Percentiles rank a stretch among this genome's conserved stretches.
phyloP scores from a whole-genome alignment of 2,797 vertebrate genomes.

The Hafferia zeledoni region DNA sequence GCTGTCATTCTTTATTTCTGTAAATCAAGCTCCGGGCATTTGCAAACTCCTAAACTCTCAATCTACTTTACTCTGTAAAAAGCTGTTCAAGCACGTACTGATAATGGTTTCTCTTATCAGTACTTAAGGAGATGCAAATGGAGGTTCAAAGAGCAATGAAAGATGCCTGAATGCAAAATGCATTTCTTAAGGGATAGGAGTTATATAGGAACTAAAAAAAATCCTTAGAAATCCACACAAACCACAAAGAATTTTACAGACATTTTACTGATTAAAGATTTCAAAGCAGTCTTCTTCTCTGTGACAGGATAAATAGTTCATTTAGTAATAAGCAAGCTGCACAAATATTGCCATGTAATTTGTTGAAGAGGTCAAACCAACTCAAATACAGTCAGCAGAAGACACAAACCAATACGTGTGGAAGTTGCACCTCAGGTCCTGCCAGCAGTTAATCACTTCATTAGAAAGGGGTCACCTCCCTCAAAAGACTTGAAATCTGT shows the following conservation, averaged over 20 bases:
- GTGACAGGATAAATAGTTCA: not conserved
- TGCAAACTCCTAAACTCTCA: not conserved
- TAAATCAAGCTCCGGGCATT: conserved; percentile 23
- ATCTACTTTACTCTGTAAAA: not conserved
- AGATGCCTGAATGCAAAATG: not conserved
- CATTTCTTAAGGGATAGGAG: not conserved
- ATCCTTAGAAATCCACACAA: not conserved
- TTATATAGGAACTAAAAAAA: not conserved
- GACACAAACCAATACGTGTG: not conserved
- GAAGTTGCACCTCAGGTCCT: not conserved
- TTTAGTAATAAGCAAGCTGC: not conserved
- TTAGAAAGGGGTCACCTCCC: not conserved
- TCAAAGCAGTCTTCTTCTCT: not conserved
- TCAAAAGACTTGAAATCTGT: not conserved
- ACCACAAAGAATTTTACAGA: not conserved
- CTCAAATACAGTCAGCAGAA: not conserved
- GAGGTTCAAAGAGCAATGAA: conserved; percentile 7
- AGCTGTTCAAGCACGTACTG: not conserved
- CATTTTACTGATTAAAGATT: not conserved
- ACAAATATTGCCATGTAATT: not conserved
- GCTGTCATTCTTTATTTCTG: conserved; percentile 26
- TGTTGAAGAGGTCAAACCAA: not conserved
- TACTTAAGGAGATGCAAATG: not conserved
- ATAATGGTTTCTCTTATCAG: conserved; percentile 16
- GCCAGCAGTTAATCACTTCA: not conserved